These are phyloP conservation scores for Eupithecia centaureata DNA, from an alignment of 2,888 invertebrate species.

Conservation along the genomic window DNA sequence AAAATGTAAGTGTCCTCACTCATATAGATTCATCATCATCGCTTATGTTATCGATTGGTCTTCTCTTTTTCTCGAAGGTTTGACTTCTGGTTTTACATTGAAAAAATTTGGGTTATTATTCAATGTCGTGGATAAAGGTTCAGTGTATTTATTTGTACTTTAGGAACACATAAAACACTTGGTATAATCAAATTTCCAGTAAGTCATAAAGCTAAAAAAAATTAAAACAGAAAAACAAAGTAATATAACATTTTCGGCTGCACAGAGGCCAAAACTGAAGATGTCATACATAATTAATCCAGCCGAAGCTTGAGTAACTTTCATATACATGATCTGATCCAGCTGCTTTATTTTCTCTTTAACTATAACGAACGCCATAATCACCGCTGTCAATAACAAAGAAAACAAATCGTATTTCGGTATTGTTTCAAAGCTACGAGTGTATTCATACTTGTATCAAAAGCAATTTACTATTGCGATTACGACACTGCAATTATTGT, in stretches of 20 bases:
- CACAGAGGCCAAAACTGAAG: neutral
- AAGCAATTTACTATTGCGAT: constrained; percentile 51
- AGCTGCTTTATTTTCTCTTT: constrained; percentile 23
- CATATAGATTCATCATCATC: neutral
- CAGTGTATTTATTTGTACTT: too few relatives aligned
- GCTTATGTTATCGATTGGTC: neutral
- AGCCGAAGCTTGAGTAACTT: neutral
- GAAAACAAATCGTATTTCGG: constrained; percentile 57
- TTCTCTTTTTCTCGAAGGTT: too few relatives aligned
- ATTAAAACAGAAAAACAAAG: too few relatives aligned
- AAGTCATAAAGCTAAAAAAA: too few relatives aligned
- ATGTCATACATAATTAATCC: neutral
- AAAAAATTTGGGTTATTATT: too few relatives aligned
- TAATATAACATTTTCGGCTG: too few relatives aligned
- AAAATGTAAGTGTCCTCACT: neutral
- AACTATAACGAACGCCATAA: neutral
- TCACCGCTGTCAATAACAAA: constrained; percentile 53
- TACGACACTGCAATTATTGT: constrained; percentile 62
- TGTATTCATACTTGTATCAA: constrained; percentile 38
- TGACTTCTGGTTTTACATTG: too few relatives aligned
- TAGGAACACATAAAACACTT: too few relatives aligned
- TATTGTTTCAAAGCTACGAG: constrained; percentile 36
- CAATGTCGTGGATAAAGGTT: too few relatives aligned
- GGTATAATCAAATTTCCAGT: too few relatives aligned
- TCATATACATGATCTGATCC: neutral